Conservation (phyloP, 2,113 vertebrate genomes). For the Lepisosteus oculatus region DNA sequence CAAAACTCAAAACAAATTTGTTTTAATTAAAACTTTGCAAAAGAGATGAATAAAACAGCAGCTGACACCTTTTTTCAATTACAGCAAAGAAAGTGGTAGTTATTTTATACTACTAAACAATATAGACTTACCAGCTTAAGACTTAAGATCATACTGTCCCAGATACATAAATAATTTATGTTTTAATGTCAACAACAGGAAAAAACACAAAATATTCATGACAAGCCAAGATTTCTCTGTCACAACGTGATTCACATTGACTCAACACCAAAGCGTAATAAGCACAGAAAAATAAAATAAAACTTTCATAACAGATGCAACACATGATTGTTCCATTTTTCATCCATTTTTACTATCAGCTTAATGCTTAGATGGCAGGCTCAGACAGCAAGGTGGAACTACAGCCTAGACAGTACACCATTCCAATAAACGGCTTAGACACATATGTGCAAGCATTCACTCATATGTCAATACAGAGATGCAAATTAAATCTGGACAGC, state of each 20-base stretch:
- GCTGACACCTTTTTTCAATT: neutral
- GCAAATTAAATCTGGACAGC: too few species aligned
- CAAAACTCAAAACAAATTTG: slow-evolving; percentile 30
- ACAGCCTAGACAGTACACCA: too few species aligned
- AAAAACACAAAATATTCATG: slow-evolving; percentile 3
- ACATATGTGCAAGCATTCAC: too few species aligned
- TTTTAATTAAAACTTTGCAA: neutral
- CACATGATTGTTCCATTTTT: too few species aligned
- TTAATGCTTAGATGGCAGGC: too few species aligned
- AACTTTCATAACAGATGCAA: too few species aligned
- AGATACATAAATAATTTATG: slow-evolving; percentile 6
- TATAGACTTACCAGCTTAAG: neutral
- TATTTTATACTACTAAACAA: neutral
- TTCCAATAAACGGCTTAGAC: too few species aligned
- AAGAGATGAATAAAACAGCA: neutral
- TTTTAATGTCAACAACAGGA: slow-evolving; percentile 14
- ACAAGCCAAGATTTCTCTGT: slow-evolving; percentile 8
- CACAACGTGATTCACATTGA: neutral
- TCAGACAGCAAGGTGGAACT: too few species aligned
- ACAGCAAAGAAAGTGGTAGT: slow-evolving; percentile 3
- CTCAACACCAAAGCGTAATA: neutral
- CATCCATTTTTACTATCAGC: too few species aligned
- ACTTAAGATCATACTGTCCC: neutral
- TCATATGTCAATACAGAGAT: too few species aligned
- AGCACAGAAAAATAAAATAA: neutral